phyloP scores from a whole-genome alignment of 2,888 invertebrate species.

The Eulithis prunata region DNA sequence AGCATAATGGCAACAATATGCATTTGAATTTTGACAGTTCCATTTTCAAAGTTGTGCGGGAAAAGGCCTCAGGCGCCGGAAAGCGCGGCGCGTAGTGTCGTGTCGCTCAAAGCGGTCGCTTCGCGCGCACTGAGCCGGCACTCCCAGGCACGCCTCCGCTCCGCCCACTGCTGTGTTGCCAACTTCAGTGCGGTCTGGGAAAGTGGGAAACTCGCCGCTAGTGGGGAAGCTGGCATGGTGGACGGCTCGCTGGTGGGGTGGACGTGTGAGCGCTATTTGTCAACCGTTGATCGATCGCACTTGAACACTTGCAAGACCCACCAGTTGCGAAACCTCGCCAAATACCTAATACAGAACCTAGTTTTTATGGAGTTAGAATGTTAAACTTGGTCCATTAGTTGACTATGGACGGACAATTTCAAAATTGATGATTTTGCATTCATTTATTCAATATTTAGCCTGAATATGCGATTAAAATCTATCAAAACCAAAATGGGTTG shows the following conservation, averaged over 20 bases:
- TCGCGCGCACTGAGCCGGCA: slow-evolving; percentile 56
- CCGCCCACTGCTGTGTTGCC: slow-evolving; percentile 68
- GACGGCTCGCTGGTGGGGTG: slow-evolving; percentile 56
- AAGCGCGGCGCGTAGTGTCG: slow-evolving; percentile 57
- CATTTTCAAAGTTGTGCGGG: slow-evolving; percentile 46
- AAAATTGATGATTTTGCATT: slow-evolving; percentile 33
- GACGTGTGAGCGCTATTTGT: slow-evolving; percentile 52
- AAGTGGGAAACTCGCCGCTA: slow-evolving; percentile 77
- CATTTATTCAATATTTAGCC: slow-evolving; percentile 32
- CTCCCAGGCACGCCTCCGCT: slow-evolving; percentile 66
- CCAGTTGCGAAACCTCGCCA: slow-evolving; percentile 35
- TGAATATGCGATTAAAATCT: slow-evolving; percentile 25
- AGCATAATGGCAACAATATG: slow-evolving; percentile 22
- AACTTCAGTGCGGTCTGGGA: slow-evolving; percentile 71
- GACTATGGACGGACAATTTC: slow-evolving; percentile 31
- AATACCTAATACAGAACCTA: slow-evolving; percentile 29
- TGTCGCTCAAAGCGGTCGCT: slow-evolving; percentile 55
- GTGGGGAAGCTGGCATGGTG: slow-evolving; percentile 62
- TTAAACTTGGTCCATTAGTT: slow-evolving; percentile 31
- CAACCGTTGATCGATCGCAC: slow-evolving; percentile 56
- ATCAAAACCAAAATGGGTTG: slow-evolving; percentile 9
- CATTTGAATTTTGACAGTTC: slow-evolving; percentile 37
- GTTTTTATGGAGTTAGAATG: slow-evolving; percentile 37
- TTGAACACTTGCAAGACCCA: slow-evolving; percentile 25
- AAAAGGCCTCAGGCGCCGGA: slow-evolving; percentile 58